Conservation (phyloP, 2,888 invertebrate species). For the Lycocerus yunnanus region DNA sequence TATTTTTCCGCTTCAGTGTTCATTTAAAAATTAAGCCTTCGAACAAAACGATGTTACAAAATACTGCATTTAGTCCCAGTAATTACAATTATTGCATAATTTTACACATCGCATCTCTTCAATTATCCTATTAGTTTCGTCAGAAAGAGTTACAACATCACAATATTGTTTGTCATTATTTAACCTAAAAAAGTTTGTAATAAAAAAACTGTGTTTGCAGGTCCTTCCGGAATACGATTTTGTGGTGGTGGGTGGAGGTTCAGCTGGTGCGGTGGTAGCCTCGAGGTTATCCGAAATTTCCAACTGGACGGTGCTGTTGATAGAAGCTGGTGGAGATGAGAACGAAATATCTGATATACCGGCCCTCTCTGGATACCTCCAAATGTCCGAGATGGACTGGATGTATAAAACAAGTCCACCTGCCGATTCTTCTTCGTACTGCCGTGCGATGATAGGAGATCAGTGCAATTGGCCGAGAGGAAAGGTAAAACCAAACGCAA, state of each 20-base stretch:
- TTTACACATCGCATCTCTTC: background rate
- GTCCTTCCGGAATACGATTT: constrained; percentile 82
- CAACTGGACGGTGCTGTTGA: constrained; percentile 80
- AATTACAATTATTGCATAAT: background rate
- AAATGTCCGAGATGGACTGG: constrained; percentile 89
- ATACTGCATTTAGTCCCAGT: background rate
- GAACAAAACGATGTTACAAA: background rate
- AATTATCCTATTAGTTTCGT: background rate
- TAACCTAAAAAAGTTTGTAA: background rate
- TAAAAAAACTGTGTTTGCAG: constrained; percentile 57
- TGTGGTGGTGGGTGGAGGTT: constrained; percentile 84
- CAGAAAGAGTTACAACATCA: background rate
- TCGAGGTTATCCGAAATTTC: constrained; percentile 79
- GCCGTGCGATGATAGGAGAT: constrained; percentile 85
- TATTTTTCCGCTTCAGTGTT: background rate
- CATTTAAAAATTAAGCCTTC: background rate
- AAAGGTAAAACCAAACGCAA: constrained; percentile 64
- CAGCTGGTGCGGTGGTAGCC: constrained; percentile 87
- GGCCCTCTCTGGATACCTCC: constrained; percentile 80
- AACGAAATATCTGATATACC: constrained; percentile 89
- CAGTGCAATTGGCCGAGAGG: constrained; percentile 92
- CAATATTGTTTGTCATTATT: background rate
- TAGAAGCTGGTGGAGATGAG: constrained; percentile 89
- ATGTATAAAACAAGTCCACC: constrained; percentile 87
- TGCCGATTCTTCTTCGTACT: constrained; percentile 72